Conservation (phyloP, 2,888 invertebrate species). For the Drosophila buzzatii region DNA sequence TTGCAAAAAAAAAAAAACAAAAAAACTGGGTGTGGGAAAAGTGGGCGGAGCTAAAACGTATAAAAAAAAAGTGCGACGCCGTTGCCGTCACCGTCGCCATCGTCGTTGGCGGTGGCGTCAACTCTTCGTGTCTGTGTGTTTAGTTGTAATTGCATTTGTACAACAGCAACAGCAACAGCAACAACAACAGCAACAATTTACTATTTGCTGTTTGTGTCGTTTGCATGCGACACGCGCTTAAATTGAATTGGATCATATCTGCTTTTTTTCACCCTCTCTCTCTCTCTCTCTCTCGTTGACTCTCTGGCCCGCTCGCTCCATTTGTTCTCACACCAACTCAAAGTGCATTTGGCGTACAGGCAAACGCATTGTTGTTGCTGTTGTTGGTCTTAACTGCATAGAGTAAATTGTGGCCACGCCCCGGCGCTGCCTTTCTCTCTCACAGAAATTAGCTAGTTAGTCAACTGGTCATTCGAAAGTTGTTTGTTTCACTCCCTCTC, state of each 20-base stretch:
- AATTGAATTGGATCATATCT: constrained; percentile 75
- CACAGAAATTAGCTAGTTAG: background rate
- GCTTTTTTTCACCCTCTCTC: constrained; percentile 14
- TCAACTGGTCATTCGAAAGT: constrained; percentile 53
- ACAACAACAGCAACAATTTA: constrained; percentile 36
- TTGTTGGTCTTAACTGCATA: constrained; percentile 25
- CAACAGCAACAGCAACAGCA: constrained; percentile 12
- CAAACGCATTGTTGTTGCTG: constrained; percentile 39
- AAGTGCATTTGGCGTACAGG: constrained; percentile 29
- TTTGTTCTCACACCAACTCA: background rate
- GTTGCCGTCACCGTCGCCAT: constrained; percentile 22
- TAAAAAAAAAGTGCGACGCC: constrained; percentile 50
- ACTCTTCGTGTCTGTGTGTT: constrained; percentile 59
- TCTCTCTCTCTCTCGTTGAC: background rate
- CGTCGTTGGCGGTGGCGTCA: constrained; percentile 59
- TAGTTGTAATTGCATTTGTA: constrained; percentile 77
- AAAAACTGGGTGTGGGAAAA: constrained; percentile 78
- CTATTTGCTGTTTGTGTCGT: constrained; percentile 49
- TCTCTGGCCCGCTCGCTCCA: background rate
- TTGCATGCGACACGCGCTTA: constrained; percentile 70
- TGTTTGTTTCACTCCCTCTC: constrained; percentile 4
- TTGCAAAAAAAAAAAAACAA: constrained; percentile 41
- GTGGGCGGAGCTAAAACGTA: constrained; percentile 66
- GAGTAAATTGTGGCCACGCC: constrained; percentile 54
- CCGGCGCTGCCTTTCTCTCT: constrained; percentile 47